Percentiles rank a stretch among this genome's conserved stretches.
These are phyloP conservation scores for Origma solitaria DNA, from an alignment of 2,113 vertebrate genomes.

Conservation along the genomic window DNA sequence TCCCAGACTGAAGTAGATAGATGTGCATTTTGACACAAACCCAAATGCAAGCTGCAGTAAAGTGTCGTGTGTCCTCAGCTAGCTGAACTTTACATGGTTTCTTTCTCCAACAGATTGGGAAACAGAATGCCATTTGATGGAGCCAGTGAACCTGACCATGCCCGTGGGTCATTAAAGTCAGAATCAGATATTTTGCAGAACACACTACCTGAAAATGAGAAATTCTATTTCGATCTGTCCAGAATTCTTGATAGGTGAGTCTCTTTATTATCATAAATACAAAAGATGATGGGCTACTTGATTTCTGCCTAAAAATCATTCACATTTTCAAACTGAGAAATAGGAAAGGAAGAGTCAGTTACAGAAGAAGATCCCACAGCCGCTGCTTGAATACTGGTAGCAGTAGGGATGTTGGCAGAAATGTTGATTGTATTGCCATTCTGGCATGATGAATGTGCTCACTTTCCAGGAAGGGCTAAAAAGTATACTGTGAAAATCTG, in stretches of 20 bases:
- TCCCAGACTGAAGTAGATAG: neutral
- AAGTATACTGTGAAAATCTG: neutral
- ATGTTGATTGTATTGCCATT: neutral
- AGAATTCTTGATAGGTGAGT: slow-evolving; percentile 75
- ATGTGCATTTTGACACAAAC: neutral
- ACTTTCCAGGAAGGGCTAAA: neutral
- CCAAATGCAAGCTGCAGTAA: neutral
- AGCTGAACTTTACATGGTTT: neutral
- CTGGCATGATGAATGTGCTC: neutral
- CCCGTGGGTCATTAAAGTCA: slow-evolving; percentile 62
- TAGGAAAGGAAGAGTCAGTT: neutral
- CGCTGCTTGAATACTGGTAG: neutral
- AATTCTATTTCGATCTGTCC: slow-evolving; percentile 77
- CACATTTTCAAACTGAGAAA: neutral
- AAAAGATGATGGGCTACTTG: neutral
- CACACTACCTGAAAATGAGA: slow-evolving; percentile 72
- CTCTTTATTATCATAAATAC: neutral
- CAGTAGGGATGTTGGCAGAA: neutral
- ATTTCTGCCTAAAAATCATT: neutral
- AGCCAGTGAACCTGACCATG: slow-evolving; percentile 67
- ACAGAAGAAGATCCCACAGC: neutral
- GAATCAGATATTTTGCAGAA: slow-evolving; percentile 73
- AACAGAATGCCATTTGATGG: slow-evolving; percentile 70
- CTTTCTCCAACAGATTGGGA: slow-evolving; percentile 62
- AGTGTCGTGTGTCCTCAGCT: neutral